Evolutionary conservation across 2,888 invertebrate genomes (phyloP).

Genomic region (Drosophila atroscutellata): DNA sequence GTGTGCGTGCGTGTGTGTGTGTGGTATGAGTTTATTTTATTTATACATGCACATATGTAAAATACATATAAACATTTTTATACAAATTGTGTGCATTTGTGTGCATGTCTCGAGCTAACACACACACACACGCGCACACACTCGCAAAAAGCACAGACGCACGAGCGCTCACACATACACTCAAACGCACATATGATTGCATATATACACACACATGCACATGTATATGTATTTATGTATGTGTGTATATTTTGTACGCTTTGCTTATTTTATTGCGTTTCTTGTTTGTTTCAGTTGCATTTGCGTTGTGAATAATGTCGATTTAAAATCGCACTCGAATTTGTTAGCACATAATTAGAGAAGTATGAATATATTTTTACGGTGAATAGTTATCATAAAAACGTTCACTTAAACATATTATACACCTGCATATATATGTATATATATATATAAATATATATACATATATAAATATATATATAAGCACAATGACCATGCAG

Average conservation of each 20-base stretch:
- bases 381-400: constrained; percentile 9
- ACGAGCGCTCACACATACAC: constrained; percentile 12
- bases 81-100: constrained; percentile 30
- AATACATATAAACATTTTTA: constrained; percentile 20
- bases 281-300: constrained; percentile 33
- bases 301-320: constrained; percentile 35
- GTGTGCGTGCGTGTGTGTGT: constrained; percentile 15
- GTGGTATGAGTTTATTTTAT: constrained; percentile 67
- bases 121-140: constrained; percentile 1
- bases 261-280: constrained; percentile 33
- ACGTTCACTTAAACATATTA: neutral
- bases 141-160: constrained; percentile 23
- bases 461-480: constrained; percentile 4
- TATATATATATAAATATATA: constrained; percentile 1
- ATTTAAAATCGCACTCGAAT: constrained; percentile 29
- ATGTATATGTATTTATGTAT: neutral
- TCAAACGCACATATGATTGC: constrained; percentile 21
- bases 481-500: constrained; percentile 37
- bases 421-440: constrained; percentile 1
- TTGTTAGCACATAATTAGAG: constrained; percentile 11
- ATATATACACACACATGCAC: constrained; percentile 1
- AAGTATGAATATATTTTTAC: constrained; percentile 15
- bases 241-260: constrained; percentile 2
- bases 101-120: constrained; percentile 21
- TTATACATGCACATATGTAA: constrained; percentile 23